Evolutionary conservation across 2,888 invertebrate genomes (phyloP), one percentile per base, ranked within the genome.

Genomic region (Spatulosminthurus flaviceps): DNA sequence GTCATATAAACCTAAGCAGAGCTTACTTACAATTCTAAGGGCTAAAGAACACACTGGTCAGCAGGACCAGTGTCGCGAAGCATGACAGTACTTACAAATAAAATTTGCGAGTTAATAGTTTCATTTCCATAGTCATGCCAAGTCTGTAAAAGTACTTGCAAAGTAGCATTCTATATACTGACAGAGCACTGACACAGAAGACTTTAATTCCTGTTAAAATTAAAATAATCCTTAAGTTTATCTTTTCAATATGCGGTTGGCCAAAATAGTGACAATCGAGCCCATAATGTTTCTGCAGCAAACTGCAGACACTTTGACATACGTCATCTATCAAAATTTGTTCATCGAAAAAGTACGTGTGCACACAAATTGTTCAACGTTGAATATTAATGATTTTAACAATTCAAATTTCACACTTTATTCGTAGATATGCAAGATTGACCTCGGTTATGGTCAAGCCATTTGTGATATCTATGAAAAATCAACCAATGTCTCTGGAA

Each of bases 301-400:
- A 72, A 84, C 81, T 11, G 85, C 84, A 16, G 85, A 85, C 51
- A 85, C 85, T 11, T 42, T 85, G 26, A 84, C 84, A 16, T 84
- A 82, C 43, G 85, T 85, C 11, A 85, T 85, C 66, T 85, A 83
- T 73, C 85, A 85, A 81, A 85, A 85, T 80, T 80, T 85, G 7
- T 85, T 85, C 76, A 85, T 85, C 72, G 84, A 84, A 26, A 85
- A 85, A 82, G 85, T 85, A 83, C 9, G 34, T 34, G 2, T 67
- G 2, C 11, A n/a, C 24, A 28, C 5, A 26, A 41, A 16, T 28
- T 28, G 28, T 16, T 74, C 51, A 42, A 16, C 11, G 29, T 24
- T 9, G 28, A 75, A 61, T n/a, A 60, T 22, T 61, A 5, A 75
- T 24, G 5, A n/a, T 60, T 29, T 5, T 41, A 34, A 34, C 34